A percentile compares a stretch with the other conserved stretches of the same genome.
phyloP scores from a whole-genome alignment of 2,797 vertebrate species.

The Tolypeutes matacus region DNA sequence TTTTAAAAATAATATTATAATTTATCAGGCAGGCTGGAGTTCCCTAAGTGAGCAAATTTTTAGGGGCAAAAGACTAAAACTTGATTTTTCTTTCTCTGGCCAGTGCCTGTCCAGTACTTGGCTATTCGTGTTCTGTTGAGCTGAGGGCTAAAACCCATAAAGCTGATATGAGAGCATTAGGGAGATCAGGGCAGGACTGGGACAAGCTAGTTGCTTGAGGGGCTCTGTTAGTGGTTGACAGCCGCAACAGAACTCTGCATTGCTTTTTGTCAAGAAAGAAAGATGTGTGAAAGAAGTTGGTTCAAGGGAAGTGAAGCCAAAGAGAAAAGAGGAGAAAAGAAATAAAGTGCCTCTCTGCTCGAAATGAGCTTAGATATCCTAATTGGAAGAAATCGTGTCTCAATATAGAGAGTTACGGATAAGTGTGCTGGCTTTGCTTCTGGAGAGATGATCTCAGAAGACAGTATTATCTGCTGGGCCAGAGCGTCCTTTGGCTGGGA shows the following conservation, averaged over 20 bases:
- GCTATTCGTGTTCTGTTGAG: neutral
- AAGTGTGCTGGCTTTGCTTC: fast-evolving
- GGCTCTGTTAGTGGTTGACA: neutral
- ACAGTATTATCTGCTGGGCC: neutral
- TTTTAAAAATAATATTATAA: neutral
- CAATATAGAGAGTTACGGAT: fast-evolving
- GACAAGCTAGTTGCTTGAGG: neutral
- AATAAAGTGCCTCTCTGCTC: neutral
- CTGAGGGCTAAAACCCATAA: neutral
- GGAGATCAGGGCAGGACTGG: neutral
- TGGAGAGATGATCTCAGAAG: neutral
- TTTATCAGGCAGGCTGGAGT: neutral
- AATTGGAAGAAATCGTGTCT: neutral
- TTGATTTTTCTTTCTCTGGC: neutral
- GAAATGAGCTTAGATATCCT: neutral
- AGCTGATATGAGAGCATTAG: neutral
- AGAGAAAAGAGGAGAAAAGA: neutral
- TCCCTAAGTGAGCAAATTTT: neutral
- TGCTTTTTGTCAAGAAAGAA: constrained; percentile 19
- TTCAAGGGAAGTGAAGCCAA: neutral
- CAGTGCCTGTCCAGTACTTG: neutral
- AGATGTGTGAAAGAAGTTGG: neutral
- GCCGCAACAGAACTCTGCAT: neutral
- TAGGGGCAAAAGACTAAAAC: neutral
- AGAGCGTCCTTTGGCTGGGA: neutral